Percentiles rank a stretch among this genome's conserved stretches.
phyloP scores from a whole-genome alignment of 2,797 vertebrate species.

The Danio kyathit region DNA sequence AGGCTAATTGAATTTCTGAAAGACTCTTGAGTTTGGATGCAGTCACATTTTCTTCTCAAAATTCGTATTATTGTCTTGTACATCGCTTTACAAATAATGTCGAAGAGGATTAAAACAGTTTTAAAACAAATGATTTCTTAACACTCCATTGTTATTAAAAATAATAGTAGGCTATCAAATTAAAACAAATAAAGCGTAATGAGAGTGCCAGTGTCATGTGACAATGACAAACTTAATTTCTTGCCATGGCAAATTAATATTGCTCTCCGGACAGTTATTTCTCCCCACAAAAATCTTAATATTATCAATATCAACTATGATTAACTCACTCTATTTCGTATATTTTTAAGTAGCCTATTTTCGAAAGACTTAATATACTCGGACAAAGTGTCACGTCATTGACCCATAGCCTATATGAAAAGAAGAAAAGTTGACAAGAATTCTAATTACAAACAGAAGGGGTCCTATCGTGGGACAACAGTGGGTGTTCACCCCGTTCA shows the following conservation, averaged over 20 bases:
- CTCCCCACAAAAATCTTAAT: not conserved
- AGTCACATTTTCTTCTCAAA: no score
- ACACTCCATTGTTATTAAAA: no score
- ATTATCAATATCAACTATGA: not conserved
- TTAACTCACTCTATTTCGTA: not conserved
- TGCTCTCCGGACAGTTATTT: not conserved
- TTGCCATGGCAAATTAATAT: no score
- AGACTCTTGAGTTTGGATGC: not conserved
- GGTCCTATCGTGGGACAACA: conserved; percentile 49
- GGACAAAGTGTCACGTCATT: not conserved
- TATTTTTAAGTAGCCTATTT: not conserved
- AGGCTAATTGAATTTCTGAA: not conserved
- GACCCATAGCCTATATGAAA: conserved; percentile 42
- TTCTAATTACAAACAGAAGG: conserved; percentile 56
- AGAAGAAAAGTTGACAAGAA: conserved; percentile 51
- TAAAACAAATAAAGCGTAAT: no score
- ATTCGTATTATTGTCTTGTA: no score
- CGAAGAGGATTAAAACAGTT: no score
- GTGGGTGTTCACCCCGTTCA: conserved; percentile 60
- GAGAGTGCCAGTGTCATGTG: no score
- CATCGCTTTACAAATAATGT: no score
- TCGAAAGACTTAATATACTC: not conserved
- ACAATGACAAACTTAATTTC: no score
- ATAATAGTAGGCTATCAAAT: no score
- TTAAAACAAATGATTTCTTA: no score